A percentile compares a stretch with the other conserved stretches of the same genome.
Conservation (phyloP, 2,113 vertebrate genomes). For the Synchiropus splendidus region DNA sequence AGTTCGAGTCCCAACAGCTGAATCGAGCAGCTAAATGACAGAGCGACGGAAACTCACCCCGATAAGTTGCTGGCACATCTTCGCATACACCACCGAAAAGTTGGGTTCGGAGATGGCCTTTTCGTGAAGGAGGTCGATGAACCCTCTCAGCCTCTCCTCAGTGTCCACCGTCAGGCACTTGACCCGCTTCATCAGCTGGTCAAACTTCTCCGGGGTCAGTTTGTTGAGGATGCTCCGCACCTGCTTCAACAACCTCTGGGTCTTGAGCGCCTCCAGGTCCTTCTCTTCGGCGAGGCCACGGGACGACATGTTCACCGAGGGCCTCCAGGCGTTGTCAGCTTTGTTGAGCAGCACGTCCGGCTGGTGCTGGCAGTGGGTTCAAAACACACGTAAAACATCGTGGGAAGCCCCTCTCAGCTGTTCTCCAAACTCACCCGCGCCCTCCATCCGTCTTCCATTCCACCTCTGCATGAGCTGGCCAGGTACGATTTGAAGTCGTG, state of each 20-base stretch:
- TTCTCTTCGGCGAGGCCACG: slow-evolving; percentile 46
- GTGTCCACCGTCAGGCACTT: slow-evolving; percentile 88
- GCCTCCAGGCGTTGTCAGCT: slow-evolving; percentile 95
- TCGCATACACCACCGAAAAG: slow-evolving; percentile 96
- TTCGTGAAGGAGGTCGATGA: slow-evolving; percentile 96
- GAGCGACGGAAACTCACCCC: slow-evolving; percentile 75
- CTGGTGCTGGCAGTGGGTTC: too few relatives aligned
- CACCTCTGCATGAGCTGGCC: too few relatives aligned
- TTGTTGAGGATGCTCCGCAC: slow-evolving; percentile 96
- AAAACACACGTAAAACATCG: too few relatives aligned
- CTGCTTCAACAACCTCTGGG: slow-evolving; percentile 85
- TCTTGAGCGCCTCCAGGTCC: slow-evolving; percentile 67
- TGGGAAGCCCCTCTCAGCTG: too few relatives aligned
- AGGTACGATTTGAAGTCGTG: too few relatives aligned
- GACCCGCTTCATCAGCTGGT: slow-evolving; percentile 96
- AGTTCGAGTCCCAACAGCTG: too few relatives aligned
- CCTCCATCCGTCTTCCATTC: too few relatives aligned
- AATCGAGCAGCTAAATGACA: not conserved
- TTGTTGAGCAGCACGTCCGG: slow-evolving; percentile 92
- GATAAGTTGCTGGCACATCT: slow-evolving; percentile 96
- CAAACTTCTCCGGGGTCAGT: slow-evolving; percentile 95
- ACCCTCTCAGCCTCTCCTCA: slow-evolving; percentile 90
- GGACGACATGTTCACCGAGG: slow-evolving; percentile 68
- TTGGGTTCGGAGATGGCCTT: slow-evolving; percentile 95
- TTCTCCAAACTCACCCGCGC: too few relatives aligned